Evolutionary conservation across 2,113 vertebrate genomes (phyloP), one percentile per base, ranked within the genome.

Genomic region (Madoqua kirkii): DNA sequence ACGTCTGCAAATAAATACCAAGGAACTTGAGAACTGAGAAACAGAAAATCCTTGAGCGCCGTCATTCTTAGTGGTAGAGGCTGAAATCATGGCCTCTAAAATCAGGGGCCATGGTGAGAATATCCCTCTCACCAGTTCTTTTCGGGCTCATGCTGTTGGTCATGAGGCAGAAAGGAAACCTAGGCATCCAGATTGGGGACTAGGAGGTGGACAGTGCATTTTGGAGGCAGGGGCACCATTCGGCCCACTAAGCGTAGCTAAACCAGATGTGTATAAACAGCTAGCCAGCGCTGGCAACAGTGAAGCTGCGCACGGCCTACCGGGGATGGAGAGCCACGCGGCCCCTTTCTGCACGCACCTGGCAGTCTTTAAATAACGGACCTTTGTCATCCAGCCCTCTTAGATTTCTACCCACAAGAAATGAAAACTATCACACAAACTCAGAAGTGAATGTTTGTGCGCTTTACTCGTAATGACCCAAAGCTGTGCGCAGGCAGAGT

Each of bases 271-370:
- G 8, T 36, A 71, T 36, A 40, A 21, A 36, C 17, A 27, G 1
- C 0, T 23, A n/a, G 33, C 19, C 74, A 48, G 27, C 27, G 10
- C 88, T 60, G 43, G 60, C 5, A 10, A 36, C 25, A 0, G 16
- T 15, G 27, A 52, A n/a, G n/a, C 33, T 67, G 17, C 76, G 12
- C 16, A 8, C 3, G 0, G 25, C 25, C 45, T 9, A 0, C 6
- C 76, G n/a, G 48, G 33, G 48, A 3, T 57, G 17, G 13, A 57
- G 1, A 43, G 40, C 50, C 6, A 7, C 3, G 4, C 0, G 10
- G 23, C 54, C 76, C 5, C 48, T 78, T 88, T 15, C 55, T 64
- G 13, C 48, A 48, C 27, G 29, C 2, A 9, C 12, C 16, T 67
- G 43, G 13, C 29, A 7, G 11, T 40, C 64, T 88, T 67, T 45